Conservation (phyloP, 1,140 invertebrate genomes). For the Drosophila seguyi region DNA sequence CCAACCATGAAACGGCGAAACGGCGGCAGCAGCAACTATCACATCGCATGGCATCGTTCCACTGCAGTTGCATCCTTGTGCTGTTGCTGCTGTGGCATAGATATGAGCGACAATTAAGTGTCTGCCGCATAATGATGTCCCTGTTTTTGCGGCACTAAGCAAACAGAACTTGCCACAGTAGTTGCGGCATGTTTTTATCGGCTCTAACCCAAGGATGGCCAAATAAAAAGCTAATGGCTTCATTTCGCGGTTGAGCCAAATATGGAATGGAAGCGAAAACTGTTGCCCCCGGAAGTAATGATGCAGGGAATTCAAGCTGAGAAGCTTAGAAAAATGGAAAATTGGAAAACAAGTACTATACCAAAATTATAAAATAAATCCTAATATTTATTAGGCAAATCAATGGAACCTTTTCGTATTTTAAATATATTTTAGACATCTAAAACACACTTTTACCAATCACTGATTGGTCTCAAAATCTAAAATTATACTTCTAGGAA, state of each 20-base stretch:
- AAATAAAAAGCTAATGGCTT: conserved; percentile 62
- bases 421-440: too few relatives aligned
- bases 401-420: too few relatives aligned
- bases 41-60: not conserved
- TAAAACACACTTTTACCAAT: too few relatives aligned
- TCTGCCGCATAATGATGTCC: conserved; percentile 82
- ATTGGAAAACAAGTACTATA: not conserved
- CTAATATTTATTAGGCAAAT: not conserved
- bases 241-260: conserved; percentile 43
- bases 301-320: not conserved
- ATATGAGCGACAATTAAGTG: conserved; percentile 83
- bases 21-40: conserved; percentile 30
- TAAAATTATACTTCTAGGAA: too few relatives aligned
- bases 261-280: conserved; percentile 25
- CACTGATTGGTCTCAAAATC: too few relatives aligned
- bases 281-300: conserved; percentile 1
- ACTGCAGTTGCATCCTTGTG: conserved; percentile 29
- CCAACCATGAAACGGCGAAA: conserved; percentile 29
- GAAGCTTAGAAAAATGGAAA: not conserved
- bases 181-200: conserved; percentile 63
- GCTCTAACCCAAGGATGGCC: conserved; percentile 55
- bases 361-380: not conserved
- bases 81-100: conserved; percentile 39
- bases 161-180: conserved; percentile 43
- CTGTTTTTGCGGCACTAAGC: conserved; percentile 56